Evolutionary conservation across 1,140 invertebrate genomes (phyloP), one percentile per base, ranked within the genome.

Genomic region (Harlomillsia oculata): DNA sequence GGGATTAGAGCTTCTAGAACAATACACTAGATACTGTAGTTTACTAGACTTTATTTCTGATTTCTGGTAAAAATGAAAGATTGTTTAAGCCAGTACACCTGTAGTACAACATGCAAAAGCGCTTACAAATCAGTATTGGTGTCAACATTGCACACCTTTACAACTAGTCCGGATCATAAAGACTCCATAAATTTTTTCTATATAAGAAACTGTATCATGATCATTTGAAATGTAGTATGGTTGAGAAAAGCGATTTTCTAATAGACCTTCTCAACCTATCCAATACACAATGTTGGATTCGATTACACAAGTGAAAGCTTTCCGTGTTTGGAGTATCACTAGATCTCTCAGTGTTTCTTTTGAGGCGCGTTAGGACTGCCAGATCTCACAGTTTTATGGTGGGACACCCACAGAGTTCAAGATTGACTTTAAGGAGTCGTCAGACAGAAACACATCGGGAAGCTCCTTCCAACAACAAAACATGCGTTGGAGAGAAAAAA

Each of bases 371-470:
- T 28, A 51, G 39, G 28, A 39, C 32, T 16, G 9, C 13, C 34
- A 51, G 49, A 39, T 30, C 18, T 18, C 36, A 51, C 23, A 51
- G 30, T 51, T 51, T 51, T 51, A 51, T 51, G 49, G 49, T 32
- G 28, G 49, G 37, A 51, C 49, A 51, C 49, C 49, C 49, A 51
- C 34, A 13, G 49, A 39, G 49, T 16, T 29, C 13, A 39, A 51
- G 49, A 51, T 51, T 51, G 49, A 51, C 49, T 51, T 40, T 51
- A 51, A 51, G 49, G 25, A 51, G 36, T 48, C 28, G 25, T 13
- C 6, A 28, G 13, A 6, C 2, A 5, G n/a, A n/a, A n/a, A n/a
- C n/a, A n/a, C n/a, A n/a, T n/a, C n/a, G n/a, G n/a, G 32, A 34
- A 34, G 6, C 28, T 23, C 16, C 28, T 16, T 13, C 5, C 11